Evolutionary conservation across 1,140 invertebrate species (phyloP).

Genomic region (Ostrea edulis): DNA sequence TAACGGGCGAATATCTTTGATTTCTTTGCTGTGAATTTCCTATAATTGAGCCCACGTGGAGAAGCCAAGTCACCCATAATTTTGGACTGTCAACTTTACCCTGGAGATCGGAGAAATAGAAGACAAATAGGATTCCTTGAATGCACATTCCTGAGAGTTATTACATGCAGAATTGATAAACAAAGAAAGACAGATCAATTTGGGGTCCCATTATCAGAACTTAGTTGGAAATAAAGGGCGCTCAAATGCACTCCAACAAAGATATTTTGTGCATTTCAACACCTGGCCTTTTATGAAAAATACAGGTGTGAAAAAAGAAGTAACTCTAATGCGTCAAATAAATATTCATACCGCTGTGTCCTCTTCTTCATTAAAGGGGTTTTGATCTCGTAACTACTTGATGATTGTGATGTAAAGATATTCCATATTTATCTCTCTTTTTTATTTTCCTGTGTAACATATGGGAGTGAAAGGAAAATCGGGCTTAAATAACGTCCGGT

Average conservation of each 20-base stretch:
- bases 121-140: slow-evolving; percentile 32
- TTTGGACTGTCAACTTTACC: slow-evolving; percentile 29
- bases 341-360: neutral
- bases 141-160: slow-evolving; percentile 26
- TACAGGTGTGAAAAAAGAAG: slow-evolving; percentile 27
- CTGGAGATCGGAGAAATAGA: slow-evolving; percentile 11
- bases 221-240: slow-evolving; percentile 24
- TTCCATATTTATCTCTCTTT: neutral
- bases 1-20: slow-evolving; percentile 18
- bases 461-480: neutral
- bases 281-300: slow-evolving; percentile 24
- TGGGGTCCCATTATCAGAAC: slow-evolving; percentile 22
- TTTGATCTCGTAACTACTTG: neutral
- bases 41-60: slow-evolving; percentile 36
- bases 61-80: slow-evolving; percentile 1
- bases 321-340: neutral
- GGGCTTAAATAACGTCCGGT: neutral
- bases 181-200: neutral
- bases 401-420: neutral
- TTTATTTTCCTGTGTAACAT: neutral
- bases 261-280: slow-evolving; percentile 25
- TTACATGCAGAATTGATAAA: slow-evolving; percentile 29
- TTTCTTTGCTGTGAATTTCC: slow-evolving; percentile 24
- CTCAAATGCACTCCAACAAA: slow-evolving; percentile 27
- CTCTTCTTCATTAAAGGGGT: neutral